Evolutionary conservation across 2,113 vertebrate species (phyloP).

Genomic region (Prochilodus magdalenae): DNA sequence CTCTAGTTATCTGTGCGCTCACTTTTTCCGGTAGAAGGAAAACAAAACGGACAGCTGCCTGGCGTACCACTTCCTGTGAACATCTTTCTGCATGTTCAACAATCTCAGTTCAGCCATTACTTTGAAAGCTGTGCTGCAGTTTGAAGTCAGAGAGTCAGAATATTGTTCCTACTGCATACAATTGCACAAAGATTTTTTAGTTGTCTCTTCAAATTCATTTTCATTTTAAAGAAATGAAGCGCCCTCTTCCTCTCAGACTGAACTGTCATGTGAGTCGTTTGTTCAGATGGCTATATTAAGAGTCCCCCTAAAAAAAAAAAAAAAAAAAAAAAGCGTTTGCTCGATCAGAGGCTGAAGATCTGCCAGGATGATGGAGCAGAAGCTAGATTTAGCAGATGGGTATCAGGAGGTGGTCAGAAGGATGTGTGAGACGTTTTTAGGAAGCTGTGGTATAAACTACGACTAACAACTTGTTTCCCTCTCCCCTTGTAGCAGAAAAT

Average conservation of each 20-base stretch:
- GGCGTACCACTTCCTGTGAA: conserved; percentile 28
- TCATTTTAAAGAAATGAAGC: background rate
- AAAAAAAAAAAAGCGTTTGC: background rate
- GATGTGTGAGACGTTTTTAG: background rate
- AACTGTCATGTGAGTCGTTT: background rate
- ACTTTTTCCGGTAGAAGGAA: conserved; percentile 32
- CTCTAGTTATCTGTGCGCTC: background rate
- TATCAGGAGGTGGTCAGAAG: background rate
- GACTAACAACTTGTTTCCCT: background rate
- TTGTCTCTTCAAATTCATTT: background rate
- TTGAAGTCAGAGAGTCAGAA: background rate
- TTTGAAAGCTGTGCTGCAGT: background rate
- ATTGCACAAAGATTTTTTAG: background rate
- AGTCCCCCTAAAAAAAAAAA: too few relatives aligned
- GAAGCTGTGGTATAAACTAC: conserved; percentile 15
- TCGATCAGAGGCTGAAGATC: background rate
- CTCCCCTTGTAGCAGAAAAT: background rate
- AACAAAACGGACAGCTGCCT: background rate
- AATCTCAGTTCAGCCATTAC: background rate
- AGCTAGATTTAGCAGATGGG: conserved; percentile 7
- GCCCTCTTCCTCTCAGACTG: background rate
- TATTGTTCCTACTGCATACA: background rate
- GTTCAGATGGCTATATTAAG: conserved; percentile 18
- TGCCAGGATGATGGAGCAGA: background rate
- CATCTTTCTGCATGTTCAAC: background rate